Percentiles rank a stretch among this genome's conserved stretches.
Evolutionary conservation across 2,888 invertebrate genomes (phyloP).

Genomic region (Lapara coniferarum): DNA sequence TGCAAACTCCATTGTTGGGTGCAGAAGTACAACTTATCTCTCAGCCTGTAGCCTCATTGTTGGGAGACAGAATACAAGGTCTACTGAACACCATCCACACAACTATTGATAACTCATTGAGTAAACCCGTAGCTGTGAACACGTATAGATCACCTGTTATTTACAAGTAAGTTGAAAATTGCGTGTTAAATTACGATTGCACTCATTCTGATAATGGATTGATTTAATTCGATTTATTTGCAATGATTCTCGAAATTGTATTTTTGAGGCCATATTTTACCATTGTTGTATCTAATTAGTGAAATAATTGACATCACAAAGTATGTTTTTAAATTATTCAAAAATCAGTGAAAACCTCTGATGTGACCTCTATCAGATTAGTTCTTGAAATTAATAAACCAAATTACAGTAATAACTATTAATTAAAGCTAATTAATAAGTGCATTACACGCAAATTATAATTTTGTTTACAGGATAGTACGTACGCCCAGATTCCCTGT

Average conservation of each 20-base stretch:
- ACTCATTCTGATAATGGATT: not conserved
- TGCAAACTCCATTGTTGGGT: not conserved
- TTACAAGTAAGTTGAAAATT: not conserved
- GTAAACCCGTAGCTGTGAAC: not conserved
- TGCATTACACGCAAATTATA: not conserved
- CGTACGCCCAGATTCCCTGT: not conserved
- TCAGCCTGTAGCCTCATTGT: not conserved
- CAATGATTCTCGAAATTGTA: no score
- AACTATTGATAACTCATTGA: not conserved
- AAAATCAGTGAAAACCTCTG: no score
- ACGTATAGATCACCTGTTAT: not conserved
- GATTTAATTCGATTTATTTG: not conserved
- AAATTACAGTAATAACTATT: no score
- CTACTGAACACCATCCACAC: not conserved
- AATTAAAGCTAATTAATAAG: no score
- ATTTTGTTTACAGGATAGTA: conserved; percentile 2
- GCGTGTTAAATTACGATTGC: not conserved
- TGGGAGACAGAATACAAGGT: not conserved
- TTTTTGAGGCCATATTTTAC: no score
- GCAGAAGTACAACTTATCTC: not conserved
- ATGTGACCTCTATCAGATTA: no score
- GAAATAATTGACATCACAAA: no score
- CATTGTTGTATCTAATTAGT: no score
- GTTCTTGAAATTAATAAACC: no score
- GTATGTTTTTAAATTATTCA: no score